Conservation (phyloP, 1,140 invertebrate genomes). For the Drosophila paulistorum region DNA sequence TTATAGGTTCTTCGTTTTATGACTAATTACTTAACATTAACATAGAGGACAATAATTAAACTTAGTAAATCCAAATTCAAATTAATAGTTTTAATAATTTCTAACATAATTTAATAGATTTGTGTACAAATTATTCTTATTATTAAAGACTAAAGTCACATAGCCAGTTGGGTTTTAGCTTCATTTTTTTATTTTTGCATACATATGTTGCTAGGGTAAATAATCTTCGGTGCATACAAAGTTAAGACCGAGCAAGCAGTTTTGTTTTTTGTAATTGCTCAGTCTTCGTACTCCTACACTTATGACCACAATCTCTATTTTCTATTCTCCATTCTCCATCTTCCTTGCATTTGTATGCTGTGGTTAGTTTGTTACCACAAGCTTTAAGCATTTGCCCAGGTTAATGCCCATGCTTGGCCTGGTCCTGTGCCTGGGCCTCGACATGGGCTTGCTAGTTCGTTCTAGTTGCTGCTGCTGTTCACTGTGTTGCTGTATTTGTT, state of each 20-base stretch:
- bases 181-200: too few relatives aligned
- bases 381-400: constrained; percentile 19
- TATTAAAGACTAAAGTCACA: too few relatives aligned
- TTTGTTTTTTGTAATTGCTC: constrained; percentile 12
- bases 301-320: neutral
- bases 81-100: too few relatives aligned
- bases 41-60: too few relatives aligned
- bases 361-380: constrained; percentile 22
- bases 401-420: constrained; percentile 7
- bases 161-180: too few relatives aligned
- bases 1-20: too few relatives aligned
- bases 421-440: neutral
- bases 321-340: constrained; percentile 1
- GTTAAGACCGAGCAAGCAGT: neutral
- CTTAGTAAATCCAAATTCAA: too few relatives aligned
- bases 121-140: too few relatives aligned
- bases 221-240: neutral
- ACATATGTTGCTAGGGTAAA: neutral
- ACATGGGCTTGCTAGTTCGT: neutral
- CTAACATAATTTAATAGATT: too few relatives aligned
- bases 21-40: too few relatives aligned
- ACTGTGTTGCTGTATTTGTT: constrained; percentile 15
- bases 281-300: constrained; percentile 11
- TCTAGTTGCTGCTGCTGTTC: constrained; percentile 1
- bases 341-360: constrained; percentile 17